Evolutionary conservation across 2,113 vertebrate genomes (phyloP).

Genomic region (Lepidothrix coronata): DNA sequence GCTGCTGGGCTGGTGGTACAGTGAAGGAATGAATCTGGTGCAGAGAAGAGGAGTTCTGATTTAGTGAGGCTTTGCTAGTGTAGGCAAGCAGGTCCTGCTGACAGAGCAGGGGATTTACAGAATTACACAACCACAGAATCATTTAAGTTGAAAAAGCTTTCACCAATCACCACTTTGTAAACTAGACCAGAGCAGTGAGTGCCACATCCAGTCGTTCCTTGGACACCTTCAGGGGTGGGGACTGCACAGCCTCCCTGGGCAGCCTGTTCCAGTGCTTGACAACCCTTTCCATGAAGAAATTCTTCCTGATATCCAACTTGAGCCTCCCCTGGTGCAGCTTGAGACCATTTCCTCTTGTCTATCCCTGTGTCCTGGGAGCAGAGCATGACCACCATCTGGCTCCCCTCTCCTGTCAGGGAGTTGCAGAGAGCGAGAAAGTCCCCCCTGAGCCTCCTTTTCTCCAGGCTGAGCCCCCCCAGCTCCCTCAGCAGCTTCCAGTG

Average conservation of each 20-base stretch:
- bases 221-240: too few relatives aligned
- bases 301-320: not conserved
- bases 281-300: not conserved
- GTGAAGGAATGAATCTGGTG: not conserved
- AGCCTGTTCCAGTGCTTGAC: not conserved
- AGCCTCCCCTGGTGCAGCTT: not conserved
- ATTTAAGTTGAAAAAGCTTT: not conserved
- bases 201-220: not conserved
- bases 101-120: not conserved
- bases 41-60: not conserved
- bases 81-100: not conserved
- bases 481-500: not conserved
- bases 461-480: not conserved
- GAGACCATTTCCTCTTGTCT: fast-evolving
- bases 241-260: not conserved
- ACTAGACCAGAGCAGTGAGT: not conserved
- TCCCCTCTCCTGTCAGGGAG: not conserved
- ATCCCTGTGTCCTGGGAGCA: not conserved
- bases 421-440: not conserved
- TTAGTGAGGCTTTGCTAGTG: not conserved
- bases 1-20: not conserved
- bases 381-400: fast-evolving
- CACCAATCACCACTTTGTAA: not conserved
- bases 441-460: not conserved
- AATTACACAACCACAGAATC: not conserved